Percentiles rank a stretch among this genome's conserved stretches.
Conservation (phyloP, 2,113 vertebrate species). For the Prinia subflava region DNA sequence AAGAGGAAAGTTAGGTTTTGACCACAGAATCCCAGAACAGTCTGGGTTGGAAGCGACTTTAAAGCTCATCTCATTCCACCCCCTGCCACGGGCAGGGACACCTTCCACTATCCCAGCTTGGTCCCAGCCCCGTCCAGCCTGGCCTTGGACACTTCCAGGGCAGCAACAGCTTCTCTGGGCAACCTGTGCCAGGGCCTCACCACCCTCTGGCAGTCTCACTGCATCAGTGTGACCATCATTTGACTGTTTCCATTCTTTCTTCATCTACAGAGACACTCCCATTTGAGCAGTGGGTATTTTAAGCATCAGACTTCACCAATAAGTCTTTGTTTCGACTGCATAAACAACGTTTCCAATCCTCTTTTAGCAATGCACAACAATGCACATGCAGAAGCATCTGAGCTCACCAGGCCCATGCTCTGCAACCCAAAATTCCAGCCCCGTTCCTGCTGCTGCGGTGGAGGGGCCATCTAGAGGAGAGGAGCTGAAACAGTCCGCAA, state of each 20-base stretch:
- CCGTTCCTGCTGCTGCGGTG: not conserved
- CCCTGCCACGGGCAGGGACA: not conserved
- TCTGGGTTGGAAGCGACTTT: not conserved
- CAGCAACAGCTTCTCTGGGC: not conserved
- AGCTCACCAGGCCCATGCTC: not conserved
- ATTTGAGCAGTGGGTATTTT: not conserved
- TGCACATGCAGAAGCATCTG: not conserved
- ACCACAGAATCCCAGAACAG: not conserved
- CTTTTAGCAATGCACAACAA: not conserved
- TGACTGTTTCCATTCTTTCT: not conserved
- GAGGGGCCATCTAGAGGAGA: constrained; percentile 66
- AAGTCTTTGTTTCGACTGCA: not conserved
- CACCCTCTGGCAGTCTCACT: not conserved
- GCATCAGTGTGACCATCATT: not conserved
- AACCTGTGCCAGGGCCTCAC: not conserved
- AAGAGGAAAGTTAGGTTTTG: not conserved
- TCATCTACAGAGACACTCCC: not conserved
- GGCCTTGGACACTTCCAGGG: not conserved
- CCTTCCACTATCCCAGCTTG: not conserved
- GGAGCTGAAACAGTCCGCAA: not conserved
- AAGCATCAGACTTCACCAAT: not conserved
- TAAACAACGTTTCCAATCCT: not conserved
- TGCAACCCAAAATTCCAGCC: not conserved
- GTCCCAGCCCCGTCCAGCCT: rapidly evolving
- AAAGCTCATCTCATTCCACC: not conserved